phyloP scores from a whole-genome alignment of 2,797 vertebrate species.

The Tapera naevia region DNA sequence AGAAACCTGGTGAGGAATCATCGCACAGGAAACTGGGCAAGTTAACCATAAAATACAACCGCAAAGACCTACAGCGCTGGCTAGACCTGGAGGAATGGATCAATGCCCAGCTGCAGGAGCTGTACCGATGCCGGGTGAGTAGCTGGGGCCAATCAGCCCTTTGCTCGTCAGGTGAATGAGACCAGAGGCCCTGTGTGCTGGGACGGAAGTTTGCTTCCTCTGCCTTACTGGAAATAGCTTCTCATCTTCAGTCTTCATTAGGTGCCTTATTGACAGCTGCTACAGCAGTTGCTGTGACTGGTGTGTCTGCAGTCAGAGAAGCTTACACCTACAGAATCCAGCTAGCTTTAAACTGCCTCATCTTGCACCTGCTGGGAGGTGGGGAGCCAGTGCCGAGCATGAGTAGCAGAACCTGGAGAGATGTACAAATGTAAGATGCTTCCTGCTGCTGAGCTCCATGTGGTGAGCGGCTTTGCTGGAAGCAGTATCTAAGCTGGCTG shows the following conservation, averaged over 20 bases:
- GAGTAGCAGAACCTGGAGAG: neutral
- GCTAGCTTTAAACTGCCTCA: neutral
- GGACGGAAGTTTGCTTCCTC: neutral
- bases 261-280: neutral
- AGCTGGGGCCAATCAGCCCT: neutral
- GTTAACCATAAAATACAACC: conserved; percentile 95
- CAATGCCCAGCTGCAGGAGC: conserved; percentile 88
- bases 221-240: neutral
- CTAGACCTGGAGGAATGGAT: conserved; percentile 97
- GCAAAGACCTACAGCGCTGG: conserved; percentile 92
- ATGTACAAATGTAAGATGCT: neutral
- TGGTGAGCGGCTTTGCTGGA: neutral
- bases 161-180: neutral
- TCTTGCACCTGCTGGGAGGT: neutral
- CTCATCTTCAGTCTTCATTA: neutral
- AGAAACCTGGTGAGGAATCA: conserved; percentile 82
- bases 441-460: neutral
- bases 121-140: conserved; percentile 91
- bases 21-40: conserved; percentile 88
- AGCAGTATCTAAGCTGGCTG: neutral
- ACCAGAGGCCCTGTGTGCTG: neutral
- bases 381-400: neutral
- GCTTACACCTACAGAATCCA: neutral
- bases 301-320: neutral
- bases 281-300: neutral